phyloP scores from a whole-genome alignment of 2,113 vertebrate species.

The Megaleporinus macrocephalus region DNA sequence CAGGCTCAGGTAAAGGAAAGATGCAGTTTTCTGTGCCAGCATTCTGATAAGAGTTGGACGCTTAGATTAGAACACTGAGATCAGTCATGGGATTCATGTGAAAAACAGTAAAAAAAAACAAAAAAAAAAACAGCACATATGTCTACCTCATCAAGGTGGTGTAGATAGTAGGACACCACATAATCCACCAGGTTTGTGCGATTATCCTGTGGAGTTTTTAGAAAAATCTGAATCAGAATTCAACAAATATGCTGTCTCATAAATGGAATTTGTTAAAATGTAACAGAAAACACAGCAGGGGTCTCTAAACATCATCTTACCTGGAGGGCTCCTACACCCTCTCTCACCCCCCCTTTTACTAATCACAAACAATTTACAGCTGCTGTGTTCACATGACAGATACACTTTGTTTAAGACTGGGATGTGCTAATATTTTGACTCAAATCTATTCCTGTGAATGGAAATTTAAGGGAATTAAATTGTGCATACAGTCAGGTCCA shows the following conservation, averaged over 20 bases:
- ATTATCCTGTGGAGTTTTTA: conserved; percentile 80
- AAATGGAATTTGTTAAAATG: not conserved
- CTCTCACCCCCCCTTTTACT: too few species aligned
- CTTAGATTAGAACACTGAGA: not conserved
- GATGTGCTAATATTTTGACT: too few species aligned
- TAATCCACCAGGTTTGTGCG: conserved; percentile 91
- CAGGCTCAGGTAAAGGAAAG: conserved; percentile 93
- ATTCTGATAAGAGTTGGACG: conserved; percentile 74
- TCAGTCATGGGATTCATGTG: not conserved
- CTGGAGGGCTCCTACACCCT: too few species aligned
- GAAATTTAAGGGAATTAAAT: too few species aligned
- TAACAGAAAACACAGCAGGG: too few species aligned
- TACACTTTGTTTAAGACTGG: too few species aligned
- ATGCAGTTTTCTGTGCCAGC: conserved; percentile 88
- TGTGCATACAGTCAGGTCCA: too few species aligned
- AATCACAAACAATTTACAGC: too few species aligned
- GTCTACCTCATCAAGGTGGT: conserved; percentile 89
- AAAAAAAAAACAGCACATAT: not conserved
- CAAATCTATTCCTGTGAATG: too few species aligned
- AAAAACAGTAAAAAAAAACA: not conserved
- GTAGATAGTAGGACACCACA: conserved; percentile 92
- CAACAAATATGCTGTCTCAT: not conserved
- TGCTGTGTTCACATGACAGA: too few species aligned
- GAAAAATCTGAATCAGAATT: not conserved
- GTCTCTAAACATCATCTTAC: too few species aligned